Conservation (phyloP, 2,888 invertebrate species). For the Lumbricus terrestris region DNA sequence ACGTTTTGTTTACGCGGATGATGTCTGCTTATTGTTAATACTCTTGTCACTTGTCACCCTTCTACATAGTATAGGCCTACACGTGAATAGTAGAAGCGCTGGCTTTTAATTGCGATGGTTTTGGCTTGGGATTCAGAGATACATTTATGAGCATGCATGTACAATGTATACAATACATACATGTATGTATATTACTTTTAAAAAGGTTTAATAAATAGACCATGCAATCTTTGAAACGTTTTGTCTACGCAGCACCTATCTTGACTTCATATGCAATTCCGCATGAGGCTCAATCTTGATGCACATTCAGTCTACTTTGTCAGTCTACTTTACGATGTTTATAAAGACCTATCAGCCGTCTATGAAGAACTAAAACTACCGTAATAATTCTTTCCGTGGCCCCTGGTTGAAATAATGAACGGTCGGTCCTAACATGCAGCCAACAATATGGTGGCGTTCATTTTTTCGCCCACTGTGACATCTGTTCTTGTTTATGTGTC, state of each 20-base stretch:
- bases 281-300: not conserved
- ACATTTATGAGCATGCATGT: too few species aligned
- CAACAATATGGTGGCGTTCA: not conserved
- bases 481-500: not conserved
- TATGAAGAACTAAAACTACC: not conserved
- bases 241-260: not conserved
- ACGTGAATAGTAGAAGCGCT: too few species aligned
- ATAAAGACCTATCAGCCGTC: too few species aligned
- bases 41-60: too few species aligned
- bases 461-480: not conserved
- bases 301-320: not conserved
- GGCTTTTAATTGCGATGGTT: too few species aligned
- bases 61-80: too few species aligned
- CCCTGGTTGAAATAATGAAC: not conserved
- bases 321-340: not conserved
- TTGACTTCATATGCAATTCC: not conserved
- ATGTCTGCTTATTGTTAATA: too few species aligned
- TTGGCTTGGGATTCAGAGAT: too few species aligned
- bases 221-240: not conserved
- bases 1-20: too few species aligned
- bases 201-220: too few species aligned
- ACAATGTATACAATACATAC: too few species aligned
- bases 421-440: not conserved
- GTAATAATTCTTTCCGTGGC: not conserved
- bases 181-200: too few species aligned